Conservation (phyloP, 2,113 vertebrate species). For the Cyanoramphus novaezelandiae region DNA sequence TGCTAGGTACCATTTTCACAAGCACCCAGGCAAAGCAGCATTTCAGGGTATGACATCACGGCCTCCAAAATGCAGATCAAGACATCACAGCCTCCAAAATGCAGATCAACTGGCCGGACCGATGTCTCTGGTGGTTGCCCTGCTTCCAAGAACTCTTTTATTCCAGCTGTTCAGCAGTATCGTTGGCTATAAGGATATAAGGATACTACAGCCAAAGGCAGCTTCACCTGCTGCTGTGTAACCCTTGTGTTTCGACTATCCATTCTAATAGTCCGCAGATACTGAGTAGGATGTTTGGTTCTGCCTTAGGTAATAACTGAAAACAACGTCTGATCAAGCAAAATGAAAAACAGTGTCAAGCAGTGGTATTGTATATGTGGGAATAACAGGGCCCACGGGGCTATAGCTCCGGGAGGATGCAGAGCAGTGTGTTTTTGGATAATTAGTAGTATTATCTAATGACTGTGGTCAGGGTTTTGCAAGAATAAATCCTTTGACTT, state of each 20-base stretch:
- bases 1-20: conserved; percentile 43
- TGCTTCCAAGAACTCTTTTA: background rate
- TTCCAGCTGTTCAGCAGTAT: background rate
- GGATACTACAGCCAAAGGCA: background rate
- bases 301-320: background rate
- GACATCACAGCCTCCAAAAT: background rate
- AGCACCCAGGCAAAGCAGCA: background rate
- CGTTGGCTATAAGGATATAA: background rate
- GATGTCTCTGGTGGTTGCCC: background rate
- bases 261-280: background rate
- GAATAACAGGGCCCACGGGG: background rate
- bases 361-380: background rate
- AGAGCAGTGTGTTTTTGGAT: background rate
- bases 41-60: conserved; percentile 32
- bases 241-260: background rate
- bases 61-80: background rate
- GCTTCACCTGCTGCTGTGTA: background rate
- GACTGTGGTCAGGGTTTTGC: background rate
- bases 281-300: background rate
- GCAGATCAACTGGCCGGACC: background rate
- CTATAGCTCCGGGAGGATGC: background rate
- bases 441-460: background rate
- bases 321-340: background rate
- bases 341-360: background rate
- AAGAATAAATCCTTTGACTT: background rate